These are phyloP conservation scores for Atlantisia rogersi DNA, from an alignment of 2,113 vertebrate species.

Conservation along the genomic window DNA sequence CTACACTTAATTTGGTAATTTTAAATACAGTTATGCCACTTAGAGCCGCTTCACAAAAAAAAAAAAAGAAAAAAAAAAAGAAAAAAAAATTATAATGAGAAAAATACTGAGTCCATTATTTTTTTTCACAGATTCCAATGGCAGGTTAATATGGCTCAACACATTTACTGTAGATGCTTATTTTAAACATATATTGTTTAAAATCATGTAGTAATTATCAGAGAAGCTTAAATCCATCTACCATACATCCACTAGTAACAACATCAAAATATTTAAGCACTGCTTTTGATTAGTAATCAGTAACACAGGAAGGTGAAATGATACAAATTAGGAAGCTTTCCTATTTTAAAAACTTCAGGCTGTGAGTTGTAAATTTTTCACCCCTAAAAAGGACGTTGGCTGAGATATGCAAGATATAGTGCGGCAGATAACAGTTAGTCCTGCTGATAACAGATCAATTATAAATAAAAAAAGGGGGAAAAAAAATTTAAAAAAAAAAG, in stretches of 20 bases:
- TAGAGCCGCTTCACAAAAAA: conserved; percentile 75
- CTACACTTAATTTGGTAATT: conserved; percentile 70
- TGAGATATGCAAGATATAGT: conserved; percentile 67
- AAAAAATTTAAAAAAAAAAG: background rate
- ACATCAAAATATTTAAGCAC: conserved; percentile 74
- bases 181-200: conserved; percentile 79
- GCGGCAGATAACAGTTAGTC: conserved; percentile 48
- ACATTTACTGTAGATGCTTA: conserved; percentile 79
- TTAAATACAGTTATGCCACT: conserved; percentile 79
- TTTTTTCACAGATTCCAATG: conserved; percentile 81
- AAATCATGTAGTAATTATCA: conserved; percentile 77
- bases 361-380: conserved; percentile 33
- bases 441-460: conserved; percentile 51
- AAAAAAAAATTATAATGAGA: conserved; percentile 34
- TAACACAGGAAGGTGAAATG: conserved; percentile 68
- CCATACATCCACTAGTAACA: conserved; percentile 78
- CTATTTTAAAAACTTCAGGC: conserved; percentile 60
- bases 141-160: conserved; percentile 86
- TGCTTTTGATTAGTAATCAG: conserved; percentile 73
- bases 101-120: conserved; percentile 70
- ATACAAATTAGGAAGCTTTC: conserved; percentile 63
- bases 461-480: background rate
- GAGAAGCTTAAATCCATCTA: conserved; percentile 79
- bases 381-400: conserved; percentile 37
- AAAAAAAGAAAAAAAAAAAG: background rate